Evolutionary conservation across 2,888 invertebrate genomes (phyloP).

Genomic region (Eucera pruinosa): DNA sequence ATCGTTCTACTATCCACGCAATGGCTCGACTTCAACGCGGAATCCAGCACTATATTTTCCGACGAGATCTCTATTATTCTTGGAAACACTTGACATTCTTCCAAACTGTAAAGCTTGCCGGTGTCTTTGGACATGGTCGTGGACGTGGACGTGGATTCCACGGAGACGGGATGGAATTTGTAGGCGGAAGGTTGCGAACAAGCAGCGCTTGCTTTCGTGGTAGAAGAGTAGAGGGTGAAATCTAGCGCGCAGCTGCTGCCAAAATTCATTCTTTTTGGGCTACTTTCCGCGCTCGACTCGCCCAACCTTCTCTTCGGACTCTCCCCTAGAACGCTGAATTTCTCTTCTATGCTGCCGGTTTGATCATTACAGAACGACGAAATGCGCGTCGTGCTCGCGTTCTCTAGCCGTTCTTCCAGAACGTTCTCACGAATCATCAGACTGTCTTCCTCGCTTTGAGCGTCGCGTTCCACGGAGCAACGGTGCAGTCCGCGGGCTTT

Average conservation of each 20-base stretch:
- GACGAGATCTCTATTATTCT: slow-evolving; percentile 68
- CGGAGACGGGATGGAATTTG: slow-evolving; percentile 74
- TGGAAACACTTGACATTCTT: slow-evolving; percentile 82
- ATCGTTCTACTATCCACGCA: slow-evolving; percentile 44
- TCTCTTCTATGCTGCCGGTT: slow-evolving; percentile 76
- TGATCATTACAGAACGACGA: slow-evolving; percentile 78
- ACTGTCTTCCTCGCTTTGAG: too few species aligned
- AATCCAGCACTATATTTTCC: slow-evolving; percentile 42
- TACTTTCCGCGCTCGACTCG: slow-evolving; percentile 79
- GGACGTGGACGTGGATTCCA: slow-evolving; percentile 77
- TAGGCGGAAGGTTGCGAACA: slow-evolving; percentile 34
- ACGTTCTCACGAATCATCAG: slow-evolving; percentile 68
- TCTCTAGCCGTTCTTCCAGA: slow-evolving; percentile 68
- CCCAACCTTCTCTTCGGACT: slow-evolving; percentile 80
- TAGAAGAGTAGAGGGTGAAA: slow-evolving; percentile 42
- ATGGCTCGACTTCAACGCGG: slow-evolving; percentile 35
- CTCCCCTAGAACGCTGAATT: slow-evolving; percentile 75
- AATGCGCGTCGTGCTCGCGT: slow-evolving; percentile 73
- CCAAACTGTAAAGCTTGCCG: slow-evolving; percentile 76
- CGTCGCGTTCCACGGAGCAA: slow-evolving; percentile 72
- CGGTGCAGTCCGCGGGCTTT: slow-evolving; percentile 70
- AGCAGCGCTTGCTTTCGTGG: slow-evolving; percentile 9
- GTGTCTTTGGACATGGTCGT: slow-evolving; percentile 76
- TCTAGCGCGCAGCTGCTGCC: slow-evolving; percentile 60
- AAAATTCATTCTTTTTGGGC: slow-evolving; percentile 78